A percentile compares a stretch with the other conserved stretches of the same genome.
Evolutionary conservation across 2,888 invertebrate genomes (phyloP).

Genomic region (Sympetrum striolatum): DNA sequence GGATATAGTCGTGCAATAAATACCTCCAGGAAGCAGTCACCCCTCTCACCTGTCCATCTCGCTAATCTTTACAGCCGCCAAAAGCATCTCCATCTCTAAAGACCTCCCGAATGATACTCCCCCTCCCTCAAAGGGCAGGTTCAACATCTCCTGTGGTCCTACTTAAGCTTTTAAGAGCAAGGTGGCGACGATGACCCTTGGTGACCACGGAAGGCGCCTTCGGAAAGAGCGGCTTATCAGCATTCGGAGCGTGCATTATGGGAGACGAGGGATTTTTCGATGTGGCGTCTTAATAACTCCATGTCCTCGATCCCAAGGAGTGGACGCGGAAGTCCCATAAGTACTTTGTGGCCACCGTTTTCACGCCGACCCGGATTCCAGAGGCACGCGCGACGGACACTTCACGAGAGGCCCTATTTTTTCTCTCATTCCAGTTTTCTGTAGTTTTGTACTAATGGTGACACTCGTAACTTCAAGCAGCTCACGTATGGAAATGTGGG

Average conservation of each 20-base stretch:
- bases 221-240: neutral
- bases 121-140: neutral
- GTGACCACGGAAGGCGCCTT: neutral
- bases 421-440: no score
- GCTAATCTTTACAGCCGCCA: neutral
- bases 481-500: no score
- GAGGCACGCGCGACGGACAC: neutral
- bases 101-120: neutral
- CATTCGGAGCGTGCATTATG: neutral
- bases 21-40: neutral
- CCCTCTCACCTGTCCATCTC: neutral
- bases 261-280: neutral
- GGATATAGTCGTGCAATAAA: neutral
- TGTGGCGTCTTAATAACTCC: neutral
- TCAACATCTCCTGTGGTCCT: neutral
- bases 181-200: neutral
- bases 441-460: no score
- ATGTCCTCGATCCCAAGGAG: neutral
- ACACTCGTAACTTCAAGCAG: no score
- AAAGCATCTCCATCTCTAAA: neutral
- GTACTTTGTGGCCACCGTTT: neutral
- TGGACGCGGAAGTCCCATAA: neutral
- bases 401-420: neutral
- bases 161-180: neutral
- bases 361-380: neutral